Evolutionary conservation across 2,113 vertebrate species (phyloP).

Genomic region (Poecilia latipinna): DNA sequence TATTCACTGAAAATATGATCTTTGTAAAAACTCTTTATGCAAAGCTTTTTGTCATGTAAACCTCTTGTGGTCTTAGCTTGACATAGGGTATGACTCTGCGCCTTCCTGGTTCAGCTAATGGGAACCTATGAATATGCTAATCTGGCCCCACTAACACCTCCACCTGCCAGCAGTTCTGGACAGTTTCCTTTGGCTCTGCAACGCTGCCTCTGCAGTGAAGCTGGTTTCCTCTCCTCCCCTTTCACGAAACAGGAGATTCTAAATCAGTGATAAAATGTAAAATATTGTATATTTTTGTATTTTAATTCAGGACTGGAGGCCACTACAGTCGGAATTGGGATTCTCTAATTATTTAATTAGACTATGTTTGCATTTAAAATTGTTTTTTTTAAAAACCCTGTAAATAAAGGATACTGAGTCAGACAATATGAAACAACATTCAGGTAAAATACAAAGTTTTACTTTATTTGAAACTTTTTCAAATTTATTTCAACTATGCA

Average conservation of each 20-base stretch:
- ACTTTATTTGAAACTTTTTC: background rate
- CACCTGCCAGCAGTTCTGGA: background rate
- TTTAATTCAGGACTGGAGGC: background rate
- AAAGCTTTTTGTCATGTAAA: background rate
- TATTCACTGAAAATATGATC: background rate
- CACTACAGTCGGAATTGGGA: background rate
- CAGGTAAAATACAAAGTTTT: background rate
- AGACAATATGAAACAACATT: background rate
- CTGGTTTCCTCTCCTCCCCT: background rate
- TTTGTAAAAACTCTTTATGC: background rate
- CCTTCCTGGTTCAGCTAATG: background rate
- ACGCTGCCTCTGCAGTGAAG: background rate
- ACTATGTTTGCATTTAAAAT: too few relatives aligned
- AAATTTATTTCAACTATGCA: background rate
- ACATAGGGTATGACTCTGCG: background rate
- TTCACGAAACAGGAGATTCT: background rate
- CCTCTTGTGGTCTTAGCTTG: background rate
- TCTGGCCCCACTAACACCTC: background rate
- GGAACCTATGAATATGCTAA: conserved; percentile 2
- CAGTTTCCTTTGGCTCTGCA: background rate
- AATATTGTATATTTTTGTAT: background rate
- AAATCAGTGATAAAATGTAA: background rate
- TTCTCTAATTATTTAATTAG: background rate
- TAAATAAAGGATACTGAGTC: background rate
- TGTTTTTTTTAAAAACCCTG: background rate